A percentile compares a stretch with the other conserved stretches of the same genome.
Conservation (phyloP, 2,888 invertebrate genomes). For the Agrochola macilenta region DNA sequence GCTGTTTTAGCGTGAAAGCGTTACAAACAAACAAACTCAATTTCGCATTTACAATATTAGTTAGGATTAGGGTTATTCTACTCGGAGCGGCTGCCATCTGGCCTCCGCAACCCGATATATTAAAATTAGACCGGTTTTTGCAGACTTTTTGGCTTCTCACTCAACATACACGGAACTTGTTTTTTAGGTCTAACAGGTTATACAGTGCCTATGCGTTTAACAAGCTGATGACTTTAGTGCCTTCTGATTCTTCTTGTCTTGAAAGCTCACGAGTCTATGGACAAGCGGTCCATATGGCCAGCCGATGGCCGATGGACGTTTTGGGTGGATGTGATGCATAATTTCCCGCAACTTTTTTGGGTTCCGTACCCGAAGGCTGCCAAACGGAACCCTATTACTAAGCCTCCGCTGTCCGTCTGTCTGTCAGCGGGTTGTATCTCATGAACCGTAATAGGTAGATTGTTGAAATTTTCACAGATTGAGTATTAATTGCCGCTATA, state of each 20-base stretch:
- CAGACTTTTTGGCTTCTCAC: slow-evolving; percentile 22
- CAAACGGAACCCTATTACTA: too few relatives aligned
- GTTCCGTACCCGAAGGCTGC: too few relatives aligned
- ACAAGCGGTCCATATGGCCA: neutral
- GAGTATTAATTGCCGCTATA: too few relatives aligned
- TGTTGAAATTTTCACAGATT: too few relatives aligned
- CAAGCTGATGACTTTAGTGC: neutral
- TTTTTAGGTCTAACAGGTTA: slow-evolving; percentile 23
- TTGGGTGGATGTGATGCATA: neutral
- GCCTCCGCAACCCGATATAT: slow-evolving; percentile 18
- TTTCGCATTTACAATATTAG: too few relatives aligned
- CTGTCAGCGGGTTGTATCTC: too few relatives aligned
- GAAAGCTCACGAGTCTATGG: neutral
- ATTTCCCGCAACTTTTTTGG: neutral
- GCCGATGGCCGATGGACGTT: neutral
- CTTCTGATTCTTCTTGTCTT: neutral
- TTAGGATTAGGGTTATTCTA: too few relatives aligned
- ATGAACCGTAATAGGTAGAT: too few relatives aligned
- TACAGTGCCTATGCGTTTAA: neutral
- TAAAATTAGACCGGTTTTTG: slow-evolving; percentile 35
- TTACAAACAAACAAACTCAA: too few relatives aligned
- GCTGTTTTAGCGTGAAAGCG: too few relatives aligned
- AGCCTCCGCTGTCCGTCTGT: too few relatives aligned
- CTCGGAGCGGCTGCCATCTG: neutral
- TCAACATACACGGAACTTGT: neutral